A percentile compares a stretch with the other conserved stretches of the same genome.
phyloP scores from a whole-genome alignment of 2,797 vertebrate genomes.

The Parotocinclus haroldoi region DNA sequence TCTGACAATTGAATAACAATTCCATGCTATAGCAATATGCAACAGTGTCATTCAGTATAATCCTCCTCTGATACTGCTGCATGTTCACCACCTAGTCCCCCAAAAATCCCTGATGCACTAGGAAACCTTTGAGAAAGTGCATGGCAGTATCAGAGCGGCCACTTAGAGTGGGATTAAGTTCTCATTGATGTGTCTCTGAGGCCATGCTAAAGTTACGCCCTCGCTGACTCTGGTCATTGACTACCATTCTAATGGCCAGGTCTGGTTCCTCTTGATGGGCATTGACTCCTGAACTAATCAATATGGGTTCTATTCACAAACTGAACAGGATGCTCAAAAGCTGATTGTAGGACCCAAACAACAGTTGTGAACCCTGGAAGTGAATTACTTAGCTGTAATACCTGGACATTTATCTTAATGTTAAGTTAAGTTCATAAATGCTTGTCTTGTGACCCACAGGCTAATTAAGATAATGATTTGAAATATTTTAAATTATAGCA shows the following conservation, averaged over 20 bases:
- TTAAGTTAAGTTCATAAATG: not conserved
- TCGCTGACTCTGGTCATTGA: slow-evolving; percentile 75
- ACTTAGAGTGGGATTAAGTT: slow-evolving; percentile 73
- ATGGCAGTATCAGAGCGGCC: slow-evolving; percentile 49
- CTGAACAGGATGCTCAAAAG: slow-evolving; percentile 23
- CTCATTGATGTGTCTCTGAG: slow-evolving; percentile 71
- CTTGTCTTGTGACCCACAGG: not conserved
- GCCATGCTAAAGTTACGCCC: slow-evolving; percentile 76
- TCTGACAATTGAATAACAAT: too few relatives aligned
- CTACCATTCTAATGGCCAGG: slow-evolving; percentile 76
- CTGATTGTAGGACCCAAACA: slow-evolving; percentile 11
- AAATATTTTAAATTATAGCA: not conserved
- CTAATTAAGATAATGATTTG: not conserved
- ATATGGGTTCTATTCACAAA: slow-evolving; percentile 69
- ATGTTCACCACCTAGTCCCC: not conserved
- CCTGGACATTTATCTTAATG: slow-evolving; percentile 1
- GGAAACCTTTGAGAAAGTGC: slow-evolving; percentile 50
- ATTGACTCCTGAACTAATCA: slow-evolving; percentile 75
- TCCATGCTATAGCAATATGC: too few relatives aligned
- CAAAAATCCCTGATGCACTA: slow-evolving; percentile 39
- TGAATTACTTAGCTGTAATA: slow-evolving; percentile 32
- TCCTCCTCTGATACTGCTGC: not conserved
- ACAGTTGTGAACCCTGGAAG: slow-evolving; percentile 42
- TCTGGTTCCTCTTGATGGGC: slow-evolving; percentile 80
- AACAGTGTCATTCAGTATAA: too few relatives aligned